Percentiles rank a stretch among this genome's conserved stretches.
Conservation (phyloP, 2,113 vertebrate genomes). For the Crypturellus undulatus region DNA sequence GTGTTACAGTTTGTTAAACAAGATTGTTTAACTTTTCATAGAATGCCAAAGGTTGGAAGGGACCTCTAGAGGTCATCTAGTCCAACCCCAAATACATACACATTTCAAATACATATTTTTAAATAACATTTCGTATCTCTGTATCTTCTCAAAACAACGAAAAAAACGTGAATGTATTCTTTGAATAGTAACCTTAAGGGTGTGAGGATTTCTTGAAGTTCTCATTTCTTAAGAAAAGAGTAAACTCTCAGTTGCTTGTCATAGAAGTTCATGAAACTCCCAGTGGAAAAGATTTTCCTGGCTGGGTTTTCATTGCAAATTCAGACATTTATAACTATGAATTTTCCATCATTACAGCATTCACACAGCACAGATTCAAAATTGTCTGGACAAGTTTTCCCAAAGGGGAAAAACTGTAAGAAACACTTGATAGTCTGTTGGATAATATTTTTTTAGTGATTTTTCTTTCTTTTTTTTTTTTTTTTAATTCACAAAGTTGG, state of each 20-base stretch:
- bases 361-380: not conserved
- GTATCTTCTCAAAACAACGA: not conserved
- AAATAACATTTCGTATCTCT: not conserved
- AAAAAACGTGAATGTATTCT: not conserved
- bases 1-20: not conserved
- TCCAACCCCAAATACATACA: too few species aligned
- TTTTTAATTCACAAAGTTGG: not conserved
- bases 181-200: not conserved
- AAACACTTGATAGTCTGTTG: not conserved
- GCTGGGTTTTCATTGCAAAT: not conserved
- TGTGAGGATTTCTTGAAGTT: not conserved
- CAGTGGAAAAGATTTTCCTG: not conserved
- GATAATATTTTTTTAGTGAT: not conserved
- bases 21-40: not conserved
- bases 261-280: slow-evolving; percentile 6
- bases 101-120: too few species aligned
- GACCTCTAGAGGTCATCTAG: too few species aligned
- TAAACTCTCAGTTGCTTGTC: not conserved
- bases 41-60: too few species aligned
- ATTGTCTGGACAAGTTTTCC: not conserved
- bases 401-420: not conserved
- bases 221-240: not conserved
- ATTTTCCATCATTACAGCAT: not conserved
- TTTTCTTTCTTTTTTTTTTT: not conserved
- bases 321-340: not conserved